phyloP scores from a whole-genome alignment of 2,888 invertebrate genomes.

The Oasisia sp. region DNA sequence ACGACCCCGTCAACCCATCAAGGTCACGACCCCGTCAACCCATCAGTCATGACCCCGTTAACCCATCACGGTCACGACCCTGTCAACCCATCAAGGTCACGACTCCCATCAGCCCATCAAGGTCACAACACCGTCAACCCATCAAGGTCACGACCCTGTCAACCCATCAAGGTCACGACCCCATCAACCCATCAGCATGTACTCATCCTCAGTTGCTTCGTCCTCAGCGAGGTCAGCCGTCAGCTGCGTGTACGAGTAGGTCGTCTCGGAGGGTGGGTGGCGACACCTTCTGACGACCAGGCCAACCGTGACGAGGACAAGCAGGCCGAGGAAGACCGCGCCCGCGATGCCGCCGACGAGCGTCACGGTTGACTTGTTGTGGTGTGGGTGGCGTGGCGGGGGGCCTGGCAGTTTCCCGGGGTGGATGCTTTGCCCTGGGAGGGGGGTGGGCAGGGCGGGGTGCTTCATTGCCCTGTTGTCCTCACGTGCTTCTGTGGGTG shows the following conservation, averaged over 20 bases:
- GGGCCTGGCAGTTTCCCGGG: neutral
- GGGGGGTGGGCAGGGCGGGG: neutral
- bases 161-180: neutral
- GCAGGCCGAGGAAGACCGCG: neutral
- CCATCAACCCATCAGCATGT: neutral
- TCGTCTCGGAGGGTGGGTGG: neutral
- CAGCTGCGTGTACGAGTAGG: neutral
- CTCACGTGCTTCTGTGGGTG: neutral
- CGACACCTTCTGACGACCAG: neutral
- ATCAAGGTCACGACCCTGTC: neutral
- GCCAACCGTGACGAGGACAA: neutral
- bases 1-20: neutral
- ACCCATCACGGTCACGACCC: neutral
- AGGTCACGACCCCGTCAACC: neutral
- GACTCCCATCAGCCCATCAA: too few species aligned
- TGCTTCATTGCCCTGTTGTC: neutral
- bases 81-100: neutral
- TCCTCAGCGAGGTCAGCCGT: neutral
- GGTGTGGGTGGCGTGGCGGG: neutral
- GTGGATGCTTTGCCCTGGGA: neutral
- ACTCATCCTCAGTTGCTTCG: neutral
- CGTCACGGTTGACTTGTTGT: neutral
- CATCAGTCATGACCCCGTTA: neutral
- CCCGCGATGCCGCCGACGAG: neutral
- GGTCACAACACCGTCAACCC: neutral